Percentiles rank a stretch among this genome's conserved stretches.
Conservation (phyloP, 92 coral and sea anemone species). For the Phenganax marumi region DNA sequence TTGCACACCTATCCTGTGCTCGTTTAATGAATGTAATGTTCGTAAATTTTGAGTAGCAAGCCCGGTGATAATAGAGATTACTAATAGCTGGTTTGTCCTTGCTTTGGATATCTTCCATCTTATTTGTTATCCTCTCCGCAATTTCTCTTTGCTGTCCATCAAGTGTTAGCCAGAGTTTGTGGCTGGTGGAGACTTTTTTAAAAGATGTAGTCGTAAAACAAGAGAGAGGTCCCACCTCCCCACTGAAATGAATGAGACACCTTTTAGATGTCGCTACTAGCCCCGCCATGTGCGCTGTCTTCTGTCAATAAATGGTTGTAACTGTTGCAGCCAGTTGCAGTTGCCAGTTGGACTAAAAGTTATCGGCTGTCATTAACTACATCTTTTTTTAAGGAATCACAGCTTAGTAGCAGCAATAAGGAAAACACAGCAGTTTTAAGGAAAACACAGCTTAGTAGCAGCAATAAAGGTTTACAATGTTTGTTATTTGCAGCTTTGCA, state of each 20-base stretch:
- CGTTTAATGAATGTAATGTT: conserved; percentile 43
- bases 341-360: too few species aligned
- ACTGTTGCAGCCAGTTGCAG: too few species aligned
- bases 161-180: conserved; percentile 37
- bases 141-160: conserved; percentile 41
- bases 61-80: conserved; percentile 33
- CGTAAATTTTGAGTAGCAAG: too few species aligned
- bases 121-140: conserved; percentile 47
- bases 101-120: conserved; percentile 32
- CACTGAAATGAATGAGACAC: conserved; percentile 2
- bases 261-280: background rate
- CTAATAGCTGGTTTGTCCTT: conserved; percentile 28
- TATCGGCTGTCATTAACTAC: background rate
- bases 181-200: conserved; percentile 8
- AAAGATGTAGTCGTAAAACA: background rate
- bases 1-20: conserved; percentile 54
- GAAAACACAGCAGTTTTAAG: too few species aligned
- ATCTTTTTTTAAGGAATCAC: background rate
- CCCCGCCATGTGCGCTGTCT: conserved; percentile 7
- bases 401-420: too few species aligned
- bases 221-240: conserved; percentile 2
- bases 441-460: too few species aligned
- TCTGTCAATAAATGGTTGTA: background rate
- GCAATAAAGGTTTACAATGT: too few species aligned
- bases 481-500: too few species aligned